These are phyloP conservation scores for Dendroctonus ponderosae DNA, from an alignment of 1,140 invertebrate species.

Conservation along the genomic window DNA sequence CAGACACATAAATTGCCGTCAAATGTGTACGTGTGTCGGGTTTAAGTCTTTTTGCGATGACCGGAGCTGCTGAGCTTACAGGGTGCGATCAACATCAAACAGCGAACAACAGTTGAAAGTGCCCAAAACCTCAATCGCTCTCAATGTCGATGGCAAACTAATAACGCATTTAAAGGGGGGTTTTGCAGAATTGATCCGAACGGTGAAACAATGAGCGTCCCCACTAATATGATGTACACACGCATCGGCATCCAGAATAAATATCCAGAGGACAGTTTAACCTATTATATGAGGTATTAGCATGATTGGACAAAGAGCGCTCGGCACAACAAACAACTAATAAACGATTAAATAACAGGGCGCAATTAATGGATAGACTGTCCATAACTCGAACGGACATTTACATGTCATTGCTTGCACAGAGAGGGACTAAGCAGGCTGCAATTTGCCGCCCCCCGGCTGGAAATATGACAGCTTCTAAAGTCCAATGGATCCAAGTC, in stretches of 20 bases:
- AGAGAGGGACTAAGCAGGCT: neutral
- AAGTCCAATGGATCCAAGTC: too few relatives aligned
- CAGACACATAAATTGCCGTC: neutral
- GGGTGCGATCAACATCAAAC: too few relatives aligned
- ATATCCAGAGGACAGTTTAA: constrained; percentile 22
- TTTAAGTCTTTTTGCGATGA: neutral
- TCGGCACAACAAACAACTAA: constrained; percentile 24
- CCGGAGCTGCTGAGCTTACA: too few relatives aligned
- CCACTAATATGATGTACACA: constrained; percentile 25
- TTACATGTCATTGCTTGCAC: constrained; percentile 17
- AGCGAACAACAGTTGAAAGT: too few relatives aligned
- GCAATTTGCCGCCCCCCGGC: too few relatives aligned
- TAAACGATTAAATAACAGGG: constrained; percentile 28
- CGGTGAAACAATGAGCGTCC: constrained; percentile 10
- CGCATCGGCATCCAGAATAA: constrained; percentile 22
- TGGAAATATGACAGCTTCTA: too few relatives aligned
- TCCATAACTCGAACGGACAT: constrained; percentile 23
- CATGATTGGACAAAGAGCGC: constrained; percentile 27
- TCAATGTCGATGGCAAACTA: neutral
- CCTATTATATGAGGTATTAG: constrained; percentile 22
- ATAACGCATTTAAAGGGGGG: constrained; percentile 18
- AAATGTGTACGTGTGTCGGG: neutral
- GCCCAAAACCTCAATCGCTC: too few relatives aligned
- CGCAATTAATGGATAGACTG: constrained; percentile 19
- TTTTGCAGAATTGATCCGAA: constrained; percentile 9